phyloP scores from a whole-genome alignment of 64 coral and sea anemone genomes.

The Acropora tenuis region DNA sequence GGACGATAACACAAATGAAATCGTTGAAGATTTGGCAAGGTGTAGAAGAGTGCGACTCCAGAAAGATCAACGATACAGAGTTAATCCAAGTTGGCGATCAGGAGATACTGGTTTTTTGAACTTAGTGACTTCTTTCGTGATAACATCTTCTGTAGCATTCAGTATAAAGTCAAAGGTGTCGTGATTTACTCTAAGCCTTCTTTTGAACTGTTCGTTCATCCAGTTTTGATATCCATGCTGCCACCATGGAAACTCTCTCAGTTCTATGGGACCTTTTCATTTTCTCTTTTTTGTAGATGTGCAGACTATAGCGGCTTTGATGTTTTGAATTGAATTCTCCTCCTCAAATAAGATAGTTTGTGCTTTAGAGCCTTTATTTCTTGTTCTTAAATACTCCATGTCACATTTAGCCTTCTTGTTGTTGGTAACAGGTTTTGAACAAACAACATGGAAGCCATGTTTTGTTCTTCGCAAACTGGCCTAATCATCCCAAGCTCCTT shows the following conservation, averaged over 20 bases:
- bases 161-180: slow-evolving; percentile 29
- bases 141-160: background rate
- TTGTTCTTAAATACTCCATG: no score
- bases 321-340: no score
- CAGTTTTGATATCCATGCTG: slow-evolving; percentile 40
- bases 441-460: no score
- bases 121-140: slow-evolving; percentile 21
- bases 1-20: slow-evolving; percentile 53
- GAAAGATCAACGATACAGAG: slow-evolving; percentile 59
- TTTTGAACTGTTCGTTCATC: slow-evolving; percentile 61
- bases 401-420: no score
- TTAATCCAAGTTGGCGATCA: slow-evolving; percentile 35
- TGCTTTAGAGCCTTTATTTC: no score
- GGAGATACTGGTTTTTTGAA: slow-evolving; percentile 42
- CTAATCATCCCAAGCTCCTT: no score
- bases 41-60: slow-evolving; percentile 56
- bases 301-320: no score
- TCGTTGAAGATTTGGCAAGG: slow-evolving; percentile 55
- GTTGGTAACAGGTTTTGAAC: no score
- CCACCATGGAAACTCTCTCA: slow-evolving; percentile 35
- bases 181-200: slow-evolving; percentile 43
- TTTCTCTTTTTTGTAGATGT: background rate
- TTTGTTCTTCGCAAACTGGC: no score
- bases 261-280: slow-evolving; percentile 28
- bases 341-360: no score